Evolutionary conservation across 2,888 invertebrate species (phyloP).

Genomic region (Beris morrisii): DNA sequence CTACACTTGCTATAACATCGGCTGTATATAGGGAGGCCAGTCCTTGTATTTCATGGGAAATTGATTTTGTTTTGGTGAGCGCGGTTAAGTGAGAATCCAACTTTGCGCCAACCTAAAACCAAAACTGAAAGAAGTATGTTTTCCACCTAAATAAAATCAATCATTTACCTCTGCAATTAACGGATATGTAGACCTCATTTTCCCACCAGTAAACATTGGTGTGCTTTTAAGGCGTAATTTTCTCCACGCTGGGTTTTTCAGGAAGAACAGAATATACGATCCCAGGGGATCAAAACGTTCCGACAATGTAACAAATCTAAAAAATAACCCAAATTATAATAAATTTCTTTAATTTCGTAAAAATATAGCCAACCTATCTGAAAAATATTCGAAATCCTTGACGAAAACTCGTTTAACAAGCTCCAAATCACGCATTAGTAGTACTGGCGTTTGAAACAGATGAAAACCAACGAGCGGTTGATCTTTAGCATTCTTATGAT

Average conservation of each 20-base stretch:
- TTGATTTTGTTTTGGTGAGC: conserved; percentile 34
- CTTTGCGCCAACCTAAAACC: conserved; percentile 32
- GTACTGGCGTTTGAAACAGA: conserved; percentile 55
- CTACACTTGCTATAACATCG: conserved; percentile 58
- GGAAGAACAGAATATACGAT: not conserved
- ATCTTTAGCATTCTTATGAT: conserved; percentile 44
- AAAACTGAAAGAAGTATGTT: too few relatives aligned
- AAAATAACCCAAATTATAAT: not conserved
- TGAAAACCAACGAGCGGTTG: conserved; percentile 52
- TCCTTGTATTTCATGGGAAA: conserved; percentile 51
- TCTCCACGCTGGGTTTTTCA: not conserved
- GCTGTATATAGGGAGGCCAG: conserved; percentile 52
- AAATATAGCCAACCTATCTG: conserved; percentile 46
- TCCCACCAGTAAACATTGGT: not conserved
- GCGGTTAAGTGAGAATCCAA: conserved; percentile 19
- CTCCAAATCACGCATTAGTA: conserved; percentile 56
- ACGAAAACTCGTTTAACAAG: conserved; percentile 56
- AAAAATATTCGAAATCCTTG: conserved; percentile 57
- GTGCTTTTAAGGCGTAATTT: not conserved
- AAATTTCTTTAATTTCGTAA: not conserved
- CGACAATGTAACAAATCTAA: not conserved
- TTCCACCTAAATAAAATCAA: not conserved
- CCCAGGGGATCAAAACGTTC: not conserved
- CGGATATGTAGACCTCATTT: not conserved
- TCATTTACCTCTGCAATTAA: not conserved